Evolutionary conservation across 2,797 vertebrate species (phyloP).

Genomic region (Syngnathus acus): DNA sequence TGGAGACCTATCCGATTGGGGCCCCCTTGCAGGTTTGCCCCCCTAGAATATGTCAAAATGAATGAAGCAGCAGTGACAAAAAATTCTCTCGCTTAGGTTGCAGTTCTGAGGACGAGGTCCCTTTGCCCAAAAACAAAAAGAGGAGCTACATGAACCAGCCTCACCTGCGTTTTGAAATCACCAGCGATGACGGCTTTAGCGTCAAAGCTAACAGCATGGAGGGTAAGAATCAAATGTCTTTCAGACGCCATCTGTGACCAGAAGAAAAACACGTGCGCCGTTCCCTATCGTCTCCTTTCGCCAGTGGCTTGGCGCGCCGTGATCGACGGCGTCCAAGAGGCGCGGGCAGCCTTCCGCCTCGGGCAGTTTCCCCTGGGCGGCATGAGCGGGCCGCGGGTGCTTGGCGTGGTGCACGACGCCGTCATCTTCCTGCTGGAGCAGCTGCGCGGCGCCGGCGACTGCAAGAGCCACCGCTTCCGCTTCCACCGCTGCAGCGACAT

Average conservation of each 20-base stretch:
- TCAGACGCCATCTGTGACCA: no score
- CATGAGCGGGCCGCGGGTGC: slow-evolving; percentile 75
- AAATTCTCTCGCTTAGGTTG: slow-evolving; percentile 50
- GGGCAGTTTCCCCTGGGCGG: slow-evolving; percentile 78
- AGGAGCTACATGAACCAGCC: slow-evolving; percentile 70
- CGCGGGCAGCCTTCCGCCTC: slow-evolving; percentile 76
- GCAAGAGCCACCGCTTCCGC: slow-evolving; percentile 80
- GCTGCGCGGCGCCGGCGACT: slow-evolving; percentile 76
- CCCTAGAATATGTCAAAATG: neutral
- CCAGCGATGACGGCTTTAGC: slow-evolving; percentile 85
- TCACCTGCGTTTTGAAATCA: slow-evolving; percentile 84
- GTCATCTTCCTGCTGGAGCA: slow-evolving; percentile 89
- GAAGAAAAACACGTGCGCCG: no score
- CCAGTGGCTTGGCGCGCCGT: slow-evolving; percentile 83
- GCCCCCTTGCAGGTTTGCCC: slow-evolving; percentile 65
- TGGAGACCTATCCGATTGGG: slow-evolving; percentile 68
- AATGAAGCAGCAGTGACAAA: neutral
- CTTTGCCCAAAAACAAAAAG: slow-evolving; percentile 65
- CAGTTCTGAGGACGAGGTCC: slow-evolving; percentile 80
- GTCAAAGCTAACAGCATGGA: slow-evolving; percentile 85
- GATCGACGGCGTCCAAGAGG: slow-evolving; percentile 83
- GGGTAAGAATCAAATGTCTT: slow-evolving; percentile 50
- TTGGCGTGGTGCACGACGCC: slow-evolving; percentile 83
- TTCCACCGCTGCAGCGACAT: slow-evolving; percentile 81
- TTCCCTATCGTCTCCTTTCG: neutral